Percentiles rank a stretch among this genome's conserved stretches.
These are phyloP conservation scores for Sebastiscus tertius DNA, from an alignment of 2,797 vertebrate genomes.

Conservation along the genomic window DNA sequence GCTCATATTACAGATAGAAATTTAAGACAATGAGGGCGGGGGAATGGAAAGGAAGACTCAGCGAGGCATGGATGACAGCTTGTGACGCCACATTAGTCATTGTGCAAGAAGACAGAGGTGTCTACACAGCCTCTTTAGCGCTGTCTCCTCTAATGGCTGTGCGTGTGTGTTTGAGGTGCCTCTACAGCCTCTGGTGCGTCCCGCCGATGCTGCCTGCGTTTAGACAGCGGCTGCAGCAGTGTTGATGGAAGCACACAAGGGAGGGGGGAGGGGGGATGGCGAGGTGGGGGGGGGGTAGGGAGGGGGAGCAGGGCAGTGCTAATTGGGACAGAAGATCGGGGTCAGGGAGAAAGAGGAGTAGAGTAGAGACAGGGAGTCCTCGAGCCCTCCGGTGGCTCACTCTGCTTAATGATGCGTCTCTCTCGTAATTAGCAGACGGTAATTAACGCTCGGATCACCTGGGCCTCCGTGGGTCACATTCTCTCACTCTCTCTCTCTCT, in stretches of 20 bases:
- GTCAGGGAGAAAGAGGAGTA: slow-evolving; percentile 69
- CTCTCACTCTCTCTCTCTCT: slow-evolving; percentile 52
- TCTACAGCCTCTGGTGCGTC: slow-evolving; percentile 31
- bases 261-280: not conserved
- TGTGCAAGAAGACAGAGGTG: slow-evolving; percentile 73
- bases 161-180: slow-evolving; percentile 19
- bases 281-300: too few species aligned
- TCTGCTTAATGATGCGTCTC: slow-evolving; percentile 81
- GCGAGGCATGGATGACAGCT: slow-evolving; percentile 76
- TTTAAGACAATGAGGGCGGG: slow-evolving; percentile 59
- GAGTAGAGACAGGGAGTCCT: slow-evolving; percentile 69
- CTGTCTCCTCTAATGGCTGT: slow-evolving; percentile 70
- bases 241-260: slow-evolving; percentile 72
- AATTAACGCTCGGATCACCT: slow-evolving; percentile 79
- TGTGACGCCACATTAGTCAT: slow-evolving; percentile 79
- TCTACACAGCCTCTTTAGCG: slow-evolving; percentile 72
- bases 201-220: slow-evolving; percentile 59
- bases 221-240: slow-evolving; percentile 70
- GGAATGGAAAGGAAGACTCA: slow-evolving; percentile 51
- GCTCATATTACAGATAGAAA: slow-evolving; percentile 66
- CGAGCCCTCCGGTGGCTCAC: slow-evolving; percentile 69
- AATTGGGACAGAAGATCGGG: slow-evolving; percentile 84
- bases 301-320: slow-evolving; percentile 63
- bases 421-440: slow-evolving; percentile 81
- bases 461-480: slow-evolving; percentile 72